A percentile compares a stretch with the other conserved stretches of the same genome.
phyloP scores from a whole-genome alignment of 2,888 invertebrate genomes.

The Platypus cylindrus region DNA sequence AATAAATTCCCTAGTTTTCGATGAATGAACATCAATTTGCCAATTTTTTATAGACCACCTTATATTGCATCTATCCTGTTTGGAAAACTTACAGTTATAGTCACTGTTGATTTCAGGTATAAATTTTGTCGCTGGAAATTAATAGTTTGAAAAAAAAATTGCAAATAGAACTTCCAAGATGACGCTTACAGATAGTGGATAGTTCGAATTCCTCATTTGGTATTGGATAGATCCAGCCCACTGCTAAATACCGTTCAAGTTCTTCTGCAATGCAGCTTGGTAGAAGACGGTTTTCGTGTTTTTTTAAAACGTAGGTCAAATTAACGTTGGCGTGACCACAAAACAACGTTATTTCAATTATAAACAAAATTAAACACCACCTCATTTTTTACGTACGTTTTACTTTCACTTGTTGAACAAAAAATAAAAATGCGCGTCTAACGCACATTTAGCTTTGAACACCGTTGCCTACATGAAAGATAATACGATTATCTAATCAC shows the following conservation, averaged over 20 bases:
- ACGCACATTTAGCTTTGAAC: too few relatives aligned
- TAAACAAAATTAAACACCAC: too few relatives aligned
- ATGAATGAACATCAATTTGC: slow-evolving; percentile 24
- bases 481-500: too few relatives aligned
- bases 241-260: slow-evolving; percentile 25
- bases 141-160: not conserved
- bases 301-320: slow-evolving; percentile 26
- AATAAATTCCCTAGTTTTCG: slow-evolving; percentile 23
- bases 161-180: not conserved
- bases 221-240: slow-evolving; percentile 30
- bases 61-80: slow-evolving; percentile 22
- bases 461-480: too few relatives aligned
- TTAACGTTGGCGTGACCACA: slow-evolving; percentile 19
- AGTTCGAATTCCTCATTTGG: slow-evolving; percentile 19
- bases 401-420: too few relatives aligned
- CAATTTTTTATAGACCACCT: slow-evolving; percentile 27
- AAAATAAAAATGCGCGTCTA: too few relatives aligned
- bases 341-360: too few relatives aligned
- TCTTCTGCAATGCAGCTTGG: slow-evolving; percentile 29
- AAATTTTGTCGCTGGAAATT: slow-evolving; percentile 25
- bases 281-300: slow-evolving; percentile 16
- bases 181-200: slow-evolving; percentile 25
- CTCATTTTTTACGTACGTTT: too few relatives aligned
- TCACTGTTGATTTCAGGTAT: slow-evolving; percentile 24
- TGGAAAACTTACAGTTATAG: slow-evolving; percentile 28